Evolutionary conservation across 2,113 vertebrate species (phyloP).

Genomic region (Carassius auratus): DNA sequence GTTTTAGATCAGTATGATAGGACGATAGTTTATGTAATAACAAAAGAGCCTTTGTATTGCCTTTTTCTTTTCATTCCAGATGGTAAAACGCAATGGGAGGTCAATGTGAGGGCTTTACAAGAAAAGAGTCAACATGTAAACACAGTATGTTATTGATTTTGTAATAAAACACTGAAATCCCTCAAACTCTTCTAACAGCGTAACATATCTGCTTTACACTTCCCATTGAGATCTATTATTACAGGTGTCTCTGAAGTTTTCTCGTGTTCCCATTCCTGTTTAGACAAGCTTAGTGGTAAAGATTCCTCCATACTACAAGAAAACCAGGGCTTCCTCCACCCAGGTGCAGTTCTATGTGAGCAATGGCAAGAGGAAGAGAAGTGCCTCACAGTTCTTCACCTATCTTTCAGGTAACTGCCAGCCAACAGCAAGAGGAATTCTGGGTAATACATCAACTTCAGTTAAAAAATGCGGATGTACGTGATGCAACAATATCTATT

Average conservation of each 20-base stretch:
- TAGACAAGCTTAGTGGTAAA: slow-evolving; percentile 88
- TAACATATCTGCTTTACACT: neutral
- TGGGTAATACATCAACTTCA: neutral
- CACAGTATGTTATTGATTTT: neutral
- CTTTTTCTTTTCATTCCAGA: slow-evolving; percentile 73
- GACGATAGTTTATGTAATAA: neutral
- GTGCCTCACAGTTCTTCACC: slow-evolving; percentile 87
- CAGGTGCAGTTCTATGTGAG: slow-evolving; percentile 95
- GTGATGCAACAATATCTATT: neutral
- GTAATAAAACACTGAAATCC: neutral
- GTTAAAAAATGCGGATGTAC: neutral
- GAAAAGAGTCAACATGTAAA: slow-evolving; percentile 90
- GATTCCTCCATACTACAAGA: slow-evolving; percentile 89
- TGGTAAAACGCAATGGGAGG: slow-evolving; percentile 91
- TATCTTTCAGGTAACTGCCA: slow-evolving; percentile 79
- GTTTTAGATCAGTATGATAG: neutral
- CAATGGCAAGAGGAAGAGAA: slow-evolving; percentile 92
- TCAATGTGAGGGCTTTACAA: slow-evolving; percentile 84
- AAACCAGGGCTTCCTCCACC: slow-evolving; percentile 76
- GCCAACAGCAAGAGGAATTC: neutral
- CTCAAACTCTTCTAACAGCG: neutral
- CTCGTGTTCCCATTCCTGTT: slow-evolving; percentile 53
- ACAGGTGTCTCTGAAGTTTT: neutral
- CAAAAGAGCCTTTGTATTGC: neutral
- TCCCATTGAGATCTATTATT: neutral